Conservation (phyloP, 2,113 vertebrate genomes). For the Leucopternis melanops region DNA sequence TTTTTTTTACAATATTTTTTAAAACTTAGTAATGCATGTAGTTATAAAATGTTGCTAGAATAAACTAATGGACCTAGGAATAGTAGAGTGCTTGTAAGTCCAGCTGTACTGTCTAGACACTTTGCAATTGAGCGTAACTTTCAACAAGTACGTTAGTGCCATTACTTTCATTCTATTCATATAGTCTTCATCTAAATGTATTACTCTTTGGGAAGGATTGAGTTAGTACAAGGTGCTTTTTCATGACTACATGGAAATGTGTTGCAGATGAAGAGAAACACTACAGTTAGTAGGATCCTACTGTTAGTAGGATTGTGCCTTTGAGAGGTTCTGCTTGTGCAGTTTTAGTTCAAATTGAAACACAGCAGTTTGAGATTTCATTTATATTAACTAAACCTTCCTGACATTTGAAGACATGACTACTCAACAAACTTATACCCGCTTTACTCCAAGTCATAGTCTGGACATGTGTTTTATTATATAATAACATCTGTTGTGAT, state of each 20-base stretch:
- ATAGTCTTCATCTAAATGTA: not conserved
- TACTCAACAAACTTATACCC: not conserved
- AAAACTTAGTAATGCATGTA: not conserved
- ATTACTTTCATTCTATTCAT: not conserved
- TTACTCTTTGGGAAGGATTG: not conserved
- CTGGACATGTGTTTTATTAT: not conserved
- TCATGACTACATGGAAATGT: not conserved
- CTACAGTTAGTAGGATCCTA: not conserved
- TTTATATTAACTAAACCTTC: not conserved
- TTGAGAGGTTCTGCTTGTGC: not conserved
- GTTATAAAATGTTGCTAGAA: not conserved
- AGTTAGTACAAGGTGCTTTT: constrained; percentile 36
- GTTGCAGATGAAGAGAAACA: not conserved
- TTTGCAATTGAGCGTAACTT: not conserved
- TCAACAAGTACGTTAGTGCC: not conserved
- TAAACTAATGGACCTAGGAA: not conserved
- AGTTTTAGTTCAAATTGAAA: not conserved
- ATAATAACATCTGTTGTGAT: not conserved
- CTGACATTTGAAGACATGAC: not conserved
- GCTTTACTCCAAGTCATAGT: not conserved
- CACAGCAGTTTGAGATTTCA: not conserved
- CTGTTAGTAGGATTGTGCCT: not conserved
- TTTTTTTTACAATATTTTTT: not conserved
- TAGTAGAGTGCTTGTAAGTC: not conserved
- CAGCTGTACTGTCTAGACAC: not conserved